Evolutionary conservation across 2,797 vertebrate genomes (phyloP), one percentile per base, ranked within the genome.

Genomic region (Neopelma chrysocephalum): DNA sequence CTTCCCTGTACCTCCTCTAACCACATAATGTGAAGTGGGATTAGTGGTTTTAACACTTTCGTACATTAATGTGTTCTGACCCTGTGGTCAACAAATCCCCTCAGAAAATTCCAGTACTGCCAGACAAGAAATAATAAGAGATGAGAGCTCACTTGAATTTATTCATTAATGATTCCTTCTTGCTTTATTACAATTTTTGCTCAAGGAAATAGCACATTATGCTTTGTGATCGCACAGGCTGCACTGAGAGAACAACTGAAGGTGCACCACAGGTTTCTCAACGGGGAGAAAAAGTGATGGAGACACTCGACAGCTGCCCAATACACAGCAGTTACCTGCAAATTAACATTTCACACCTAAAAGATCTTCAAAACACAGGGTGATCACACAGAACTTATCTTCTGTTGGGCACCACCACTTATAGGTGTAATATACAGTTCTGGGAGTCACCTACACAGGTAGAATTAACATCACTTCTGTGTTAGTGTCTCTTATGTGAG

Each of bases 341-440:
- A 82, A 60, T 60, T 7, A 12, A 29, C n/a, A 20, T 56, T 82
- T 71, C 66, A 43, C 54, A 42, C 47, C 26, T 34, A 29, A 9
- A 9, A 3, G 7, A 50, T 25, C 38, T 16, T n/a, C n/a, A 61
- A 25, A 72, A 81, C 19, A 25, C 0, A 34, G 16, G 8, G 1
- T 31, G 53, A 43, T 60, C 11, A 4, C 14, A 47, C 11, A 6
- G 23, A 9, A 47, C 14, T 6, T 34, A 34, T 32, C 58, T 66
- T 62, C 53, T 54, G 11, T 4, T 64, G 68, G 22, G n/a, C 71
- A 14, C 8, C 65, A 27, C 15, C 26, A 7, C 17, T 43, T 21
- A 6, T 0, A 75, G 19, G 40, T 89, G 9, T 15, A 56, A 43
- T 5, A 25, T 3, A 20, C 15, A 31, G 8, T 22, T n/a, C 27